Percentiles rank a stretch among this genome's conserved stretches.
Evolutionary conservation across 2,888 invertebrate genomes (phyloP).

Genomic region (Eubasilissa splendida): DNA sequence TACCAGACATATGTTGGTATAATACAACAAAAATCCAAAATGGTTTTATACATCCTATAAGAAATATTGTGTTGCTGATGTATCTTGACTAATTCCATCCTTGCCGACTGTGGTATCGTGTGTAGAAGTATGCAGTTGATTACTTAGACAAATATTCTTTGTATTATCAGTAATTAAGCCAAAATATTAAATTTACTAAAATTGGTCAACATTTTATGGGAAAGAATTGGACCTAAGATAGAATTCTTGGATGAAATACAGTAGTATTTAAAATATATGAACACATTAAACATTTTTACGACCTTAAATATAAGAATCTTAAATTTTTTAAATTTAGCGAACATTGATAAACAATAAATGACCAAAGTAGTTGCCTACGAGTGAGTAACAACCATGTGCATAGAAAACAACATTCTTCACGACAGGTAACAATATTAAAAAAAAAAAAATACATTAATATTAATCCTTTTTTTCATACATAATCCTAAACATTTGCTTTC

Average conservation of each 20-base stretch:
- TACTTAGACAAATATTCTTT: too few species aligned
- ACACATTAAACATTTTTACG: too few species aligned
- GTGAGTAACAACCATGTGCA: conserved; percentile 24
- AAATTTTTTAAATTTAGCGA: background rate
- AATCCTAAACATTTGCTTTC: background rate
- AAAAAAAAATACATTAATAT: background rate
- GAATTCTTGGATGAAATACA: too few species aligned
- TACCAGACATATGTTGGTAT: too few species aligned
- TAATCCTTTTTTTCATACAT: background rate
- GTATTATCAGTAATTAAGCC: background rate
- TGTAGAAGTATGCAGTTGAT: too few species aligned
- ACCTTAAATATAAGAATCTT: too few species aligned
- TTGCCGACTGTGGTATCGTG: too few species aligned
- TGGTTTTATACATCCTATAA: too few species aligned
- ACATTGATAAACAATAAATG: conserved; percentile 2
- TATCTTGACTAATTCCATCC: too few species aligned
- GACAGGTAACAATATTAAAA: conserved; percentile 8
- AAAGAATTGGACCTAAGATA: background rate
- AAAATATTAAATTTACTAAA: background rate
- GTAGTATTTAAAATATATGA: too few species aligned
- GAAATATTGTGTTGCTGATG: too few species aligned
- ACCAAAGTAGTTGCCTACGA: background rate
- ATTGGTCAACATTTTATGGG: background rate
- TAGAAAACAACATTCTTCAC: conserved; percentile 8
- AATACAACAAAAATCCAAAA: too few species aligned